A percentile compares a stretch with the other conserved stretches of the same genome.
These are phyloP conservation scores for Cydia pomonella DNA, from an alignment of 1,140 invertebrate species.

Conservation along the genomic window DNA sequence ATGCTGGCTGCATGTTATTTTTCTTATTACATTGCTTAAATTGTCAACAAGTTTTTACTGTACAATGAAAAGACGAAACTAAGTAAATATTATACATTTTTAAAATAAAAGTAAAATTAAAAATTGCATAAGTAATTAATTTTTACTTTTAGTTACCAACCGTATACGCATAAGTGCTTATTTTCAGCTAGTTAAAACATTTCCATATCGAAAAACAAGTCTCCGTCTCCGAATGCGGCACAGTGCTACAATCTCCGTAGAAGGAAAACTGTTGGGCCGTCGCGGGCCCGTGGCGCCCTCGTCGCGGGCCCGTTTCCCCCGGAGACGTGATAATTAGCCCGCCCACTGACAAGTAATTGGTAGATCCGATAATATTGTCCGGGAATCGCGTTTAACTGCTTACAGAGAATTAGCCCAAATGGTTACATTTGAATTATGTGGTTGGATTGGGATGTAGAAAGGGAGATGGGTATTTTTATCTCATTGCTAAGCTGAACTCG, in stretches of 20 bases:
- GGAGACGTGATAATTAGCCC: slow-evolving; percentile 63
- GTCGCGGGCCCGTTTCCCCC: slow-evolving; percentile 12
- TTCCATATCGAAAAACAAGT: not conserved
- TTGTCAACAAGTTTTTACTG: not conserved
- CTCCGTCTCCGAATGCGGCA: not conserved
- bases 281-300: not conserved
- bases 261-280: slow-evolving; percentile 14
- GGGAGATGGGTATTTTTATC: not conserved
- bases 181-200: not conserved
- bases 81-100: no score
- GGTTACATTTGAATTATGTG: slow-evolving; percentile 8
- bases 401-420: slow-evolving; percentile 20
- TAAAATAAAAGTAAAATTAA: no score
- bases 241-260: slow-evolving; percentile 11
- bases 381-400: slow-evolving; percentile 32
- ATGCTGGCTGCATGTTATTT: not conserved
- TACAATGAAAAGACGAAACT: no score
- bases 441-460: not conserved
- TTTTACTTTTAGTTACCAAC: no score
- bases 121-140: no score
- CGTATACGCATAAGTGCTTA: not conserved
- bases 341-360: slow-evolving; percentile 52
- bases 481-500: not conserved
- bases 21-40: not conserved
- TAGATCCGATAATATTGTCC: slow-evolving; percentile 50